Evolutionary conservation across 2,888 invertebrate species (phyloP).

Genomic region (Pegoplata infirma): DNA sequence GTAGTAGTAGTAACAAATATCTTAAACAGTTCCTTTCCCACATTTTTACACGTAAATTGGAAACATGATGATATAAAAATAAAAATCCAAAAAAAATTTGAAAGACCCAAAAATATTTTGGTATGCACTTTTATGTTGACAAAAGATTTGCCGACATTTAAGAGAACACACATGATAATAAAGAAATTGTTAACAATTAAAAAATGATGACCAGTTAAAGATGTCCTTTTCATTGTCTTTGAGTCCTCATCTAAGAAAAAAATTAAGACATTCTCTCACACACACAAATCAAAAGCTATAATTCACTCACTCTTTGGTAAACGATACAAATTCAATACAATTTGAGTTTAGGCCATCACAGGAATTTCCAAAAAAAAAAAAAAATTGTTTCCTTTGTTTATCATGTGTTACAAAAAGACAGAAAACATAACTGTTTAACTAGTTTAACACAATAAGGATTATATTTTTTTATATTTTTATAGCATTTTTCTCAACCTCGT

Average conservation of each 20-base stretch:
- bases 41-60: slow-evolving; percentile 55
- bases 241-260: slow-evolving; percentile 9
- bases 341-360: slow-evolving; percentile 14
- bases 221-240: slow-evolving; percentile 28
- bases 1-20: slow-evolving; percentile 27
- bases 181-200: slow-evolving; percentile 19
- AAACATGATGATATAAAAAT: slow-evolving; percentile 45
- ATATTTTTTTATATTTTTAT: slow-evolving; percentile 1
- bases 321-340: slow-evolving; percentile 26
- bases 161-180: slow-evolving; percentile 13
- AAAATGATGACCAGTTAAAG: slow-evolving; percentile 54
- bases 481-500: slow-evolving; percentile 32
- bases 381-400: slow-evolving; percentile 41
- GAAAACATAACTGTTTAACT: slow-evolving; percentile 60
- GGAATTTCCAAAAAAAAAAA: background rate
- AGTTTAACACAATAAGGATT: slow-evolving; percentile 37
- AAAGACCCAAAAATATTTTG: slow-evolving; percentile 16
- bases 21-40: slow-evolving; percentile 58
- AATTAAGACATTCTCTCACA: slow-evolving; percentile 57
- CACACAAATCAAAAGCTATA: slow-evolving; percentile 36
- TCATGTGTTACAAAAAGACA: slow-evolving; percentile 31
- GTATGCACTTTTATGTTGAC: slow-evolving; percentile 49
- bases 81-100: background rate
- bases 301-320: slow-evolving; percentile 9
- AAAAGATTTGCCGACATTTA: slow-evolving; percentile 52